Conservation (phyloP, 2,113 vertebrate species). For the Corythornis madagascariensis region DNA sequence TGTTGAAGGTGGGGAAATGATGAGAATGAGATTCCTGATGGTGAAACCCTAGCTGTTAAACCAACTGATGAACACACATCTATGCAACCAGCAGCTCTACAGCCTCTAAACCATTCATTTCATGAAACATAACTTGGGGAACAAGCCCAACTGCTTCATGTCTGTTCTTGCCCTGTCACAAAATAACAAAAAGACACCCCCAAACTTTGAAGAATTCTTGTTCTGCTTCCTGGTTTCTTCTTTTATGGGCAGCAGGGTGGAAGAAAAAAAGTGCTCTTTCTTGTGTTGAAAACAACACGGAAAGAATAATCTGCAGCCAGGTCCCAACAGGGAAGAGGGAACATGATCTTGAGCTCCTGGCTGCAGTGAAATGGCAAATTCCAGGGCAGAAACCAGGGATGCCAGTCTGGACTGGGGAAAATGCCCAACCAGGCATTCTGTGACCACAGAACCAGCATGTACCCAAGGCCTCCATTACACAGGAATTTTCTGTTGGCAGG, state of each 20-base stretch:
- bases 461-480: accelerated
- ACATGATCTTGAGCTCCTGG: neutral
- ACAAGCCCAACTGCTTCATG: neutral
- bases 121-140: neutral
- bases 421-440: accelerated
- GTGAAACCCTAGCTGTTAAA: neutral
- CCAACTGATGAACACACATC: neutral
- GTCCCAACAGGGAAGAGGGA: neutral
- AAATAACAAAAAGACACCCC: neutral
- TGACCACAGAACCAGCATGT: neutral
- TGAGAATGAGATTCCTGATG: neutral
- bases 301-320: slow-evolving; percentile 31
- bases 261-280: neutral
- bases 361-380: slow-evolving; percentile 46
- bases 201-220: neutral
- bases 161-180: neutral
- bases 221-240: neutral
- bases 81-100: neutral
- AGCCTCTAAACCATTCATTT: neutral
- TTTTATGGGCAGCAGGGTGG: neutral
- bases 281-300: slow-evolving; percentile 2
- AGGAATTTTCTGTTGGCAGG: neutral
- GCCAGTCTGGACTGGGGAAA: neutral
- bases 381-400: neutral
- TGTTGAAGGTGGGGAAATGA: neutral